Conservation (phyloP, 2,797 vertebrate species). For the Enteromius anoplus region DNA sequence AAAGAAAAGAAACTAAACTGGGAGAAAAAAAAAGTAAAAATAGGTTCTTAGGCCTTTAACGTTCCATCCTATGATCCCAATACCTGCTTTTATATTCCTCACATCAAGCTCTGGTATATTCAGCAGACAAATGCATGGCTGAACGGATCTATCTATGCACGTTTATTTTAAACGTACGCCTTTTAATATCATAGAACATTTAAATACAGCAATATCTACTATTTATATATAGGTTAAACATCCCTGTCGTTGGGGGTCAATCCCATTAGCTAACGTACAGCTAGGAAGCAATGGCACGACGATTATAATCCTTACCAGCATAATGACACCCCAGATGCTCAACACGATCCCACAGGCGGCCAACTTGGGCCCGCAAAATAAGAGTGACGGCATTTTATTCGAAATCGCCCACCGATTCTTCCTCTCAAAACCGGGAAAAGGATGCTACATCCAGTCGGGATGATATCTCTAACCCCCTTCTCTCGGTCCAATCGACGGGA, state of each 20-base stretch:
- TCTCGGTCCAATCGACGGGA: not conserved
- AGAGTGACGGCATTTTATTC: constrained; percentile 83
- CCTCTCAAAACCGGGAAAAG: not conserved
- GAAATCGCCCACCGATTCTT: not conserved
- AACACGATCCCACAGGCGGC: constrained; percentile 93
- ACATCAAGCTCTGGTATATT: too few species aligned
- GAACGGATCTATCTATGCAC: not conserved
- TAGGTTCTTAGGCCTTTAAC: constrained; percentile 1
- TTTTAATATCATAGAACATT: not conserved
- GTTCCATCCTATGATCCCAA: not conserved
- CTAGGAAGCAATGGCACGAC: constrained; percentile 30
- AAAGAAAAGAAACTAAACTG: not conserved
- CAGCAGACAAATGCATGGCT: not conserved
- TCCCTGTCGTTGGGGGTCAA: not conserved
- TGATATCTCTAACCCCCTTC: not conserved
- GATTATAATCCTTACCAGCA: constrained; percentile 81
- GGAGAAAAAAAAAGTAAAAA: not conserved
- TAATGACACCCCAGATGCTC: constrained; percentile 91
- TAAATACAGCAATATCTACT: too few species aligned
- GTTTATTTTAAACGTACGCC: not conserved
- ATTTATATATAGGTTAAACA: not conserved
- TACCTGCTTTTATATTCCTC: constrained; percentile 21
- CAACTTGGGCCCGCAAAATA: constrained; percentile 92
- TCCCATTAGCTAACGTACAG: not conserved
- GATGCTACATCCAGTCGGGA: constrained; percentile 5